Evolutionary conservation across 2,797 vertebrate genomes (phyloP).

Genomic region (Chromis chromis): DNA sequence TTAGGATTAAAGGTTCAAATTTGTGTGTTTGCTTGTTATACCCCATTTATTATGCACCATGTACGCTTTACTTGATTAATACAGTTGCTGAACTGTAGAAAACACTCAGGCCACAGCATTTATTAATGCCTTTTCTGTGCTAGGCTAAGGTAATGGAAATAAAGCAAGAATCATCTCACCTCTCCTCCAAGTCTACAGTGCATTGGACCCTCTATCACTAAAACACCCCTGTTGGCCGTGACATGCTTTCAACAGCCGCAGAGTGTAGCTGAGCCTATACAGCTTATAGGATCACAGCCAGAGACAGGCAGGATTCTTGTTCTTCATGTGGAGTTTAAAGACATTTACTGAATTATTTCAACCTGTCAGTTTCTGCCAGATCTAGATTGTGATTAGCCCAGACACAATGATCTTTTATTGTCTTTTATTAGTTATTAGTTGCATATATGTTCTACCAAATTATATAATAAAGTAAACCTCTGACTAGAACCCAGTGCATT

Average conservation of each 20-base stretch:
- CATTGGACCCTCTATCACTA: not conserved
- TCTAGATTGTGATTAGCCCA: not conserved
- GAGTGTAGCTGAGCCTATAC: not conserved
- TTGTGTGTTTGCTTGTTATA: no score
- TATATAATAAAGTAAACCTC: not conserved
- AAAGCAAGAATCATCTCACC: not conserved
- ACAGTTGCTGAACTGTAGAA: not conserved
- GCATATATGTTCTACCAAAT: not conserved
- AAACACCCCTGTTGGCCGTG: not conserved
- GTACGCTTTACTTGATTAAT: not conserved
- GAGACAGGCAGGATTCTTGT: not conserved
- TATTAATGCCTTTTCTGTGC: not conserved
- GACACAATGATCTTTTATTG: not conserved
- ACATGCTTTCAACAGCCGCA: not conserved
- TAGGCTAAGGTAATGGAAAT: not conserved
- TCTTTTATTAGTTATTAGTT: not conserved
- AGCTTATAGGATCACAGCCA: conserved; percentile 2
- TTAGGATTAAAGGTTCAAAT: no score
- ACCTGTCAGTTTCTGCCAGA: not conserved
- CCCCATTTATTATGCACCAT: no score
- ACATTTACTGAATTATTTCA: not conserved
- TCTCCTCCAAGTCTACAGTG: not conserved
- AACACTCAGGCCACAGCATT: not conserved
- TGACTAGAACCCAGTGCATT: not conserved
- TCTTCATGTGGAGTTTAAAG: not conserved